phyloP scores from a whole-genome alignment of 2,888 invertebrate genomes.

The Lithodes maja region DNA sequence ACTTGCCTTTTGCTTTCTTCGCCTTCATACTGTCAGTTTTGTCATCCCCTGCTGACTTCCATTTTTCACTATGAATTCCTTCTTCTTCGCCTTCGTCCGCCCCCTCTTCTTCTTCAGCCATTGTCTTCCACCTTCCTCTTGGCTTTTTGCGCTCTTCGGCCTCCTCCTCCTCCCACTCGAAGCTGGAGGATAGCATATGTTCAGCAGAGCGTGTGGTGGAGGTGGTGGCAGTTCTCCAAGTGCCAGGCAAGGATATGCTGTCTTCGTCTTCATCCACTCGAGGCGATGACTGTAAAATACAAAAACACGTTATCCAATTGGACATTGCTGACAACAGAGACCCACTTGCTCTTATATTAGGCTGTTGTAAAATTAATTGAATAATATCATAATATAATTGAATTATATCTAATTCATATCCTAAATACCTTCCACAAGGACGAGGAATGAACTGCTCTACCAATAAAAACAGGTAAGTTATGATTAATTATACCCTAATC shows the following conservation, averaged over 20 bases:
- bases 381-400: no score
- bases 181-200: conserved; percentile 65
- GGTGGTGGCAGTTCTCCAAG: conserved; percentile 60
- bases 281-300: conserved; percentile 35
- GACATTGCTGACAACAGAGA: no score
- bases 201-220: conserved; percentile 57
- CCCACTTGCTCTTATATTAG: no score
- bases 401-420: no score
- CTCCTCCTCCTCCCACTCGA: conserved; percentile 63
- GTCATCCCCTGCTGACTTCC: neutral
- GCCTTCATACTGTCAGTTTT: neutral
- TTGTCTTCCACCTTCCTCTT: conserved; percentile 44
- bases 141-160: conserved; percentile 38
- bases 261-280: conserved; percentile 58
- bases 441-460: no score
- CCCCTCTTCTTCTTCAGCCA: conserved; percentile 29
- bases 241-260: conserved; percentile 50
- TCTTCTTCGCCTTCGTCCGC: conserved; percentile 9
- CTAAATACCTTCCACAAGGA: no score
- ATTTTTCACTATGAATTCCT: neutral
- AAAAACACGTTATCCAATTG: no score
- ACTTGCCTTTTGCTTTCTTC: conserved; percentile 17
- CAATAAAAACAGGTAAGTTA: no score
- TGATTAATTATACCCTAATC: no score
- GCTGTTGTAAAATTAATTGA: no score